A percentile compares a stretch with the other conserved stretches of the same genome.
Evolutionary conservation across 2,797 vertebrate genomes (phyloP).

Genomic region (Erpetoichthys calabaricus): DNA sequence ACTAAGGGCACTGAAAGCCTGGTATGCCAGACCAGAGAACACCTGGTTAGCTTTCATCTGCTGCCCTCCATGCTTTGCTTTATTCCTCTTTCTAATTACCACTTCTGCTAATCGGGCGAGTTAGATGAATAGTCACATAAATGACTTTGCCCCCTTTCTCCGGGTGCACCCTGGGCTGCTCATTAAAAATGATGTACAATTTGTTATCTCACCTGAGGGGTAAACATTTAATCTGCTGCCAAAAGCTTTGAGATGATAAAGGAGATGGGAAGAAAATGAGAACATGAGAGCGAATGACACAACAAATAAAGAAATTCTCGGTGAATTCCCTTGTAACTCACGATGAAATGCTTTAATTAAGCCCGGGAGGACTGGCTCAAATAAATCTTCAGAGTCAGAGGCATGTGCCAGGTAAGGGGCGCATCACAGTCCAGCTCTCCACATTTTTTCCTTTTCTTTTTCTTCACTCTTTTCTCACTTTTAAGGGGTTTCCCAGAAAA

Average conservation of each 20-base stretch:
- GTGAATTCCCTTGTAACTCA: constrained; percentile 10
- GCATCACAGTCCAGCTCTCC: not conserved
- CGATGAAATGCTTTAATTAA: constrained; percentile 5
- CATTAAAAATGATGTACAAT: constrained; percentile 25
- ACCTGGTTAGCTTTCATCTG: constrained; percentile 4
- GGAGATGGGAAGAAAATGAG: not conserved
- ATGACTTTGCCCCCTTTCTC: constrained; percentile 19
- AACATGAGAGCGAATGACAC: not conserved
- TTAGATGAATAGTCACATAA: constrained; percentile 20
- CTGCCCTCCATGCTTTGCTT: not conserved
- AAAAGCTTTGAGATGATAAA: constrained; percentile 4
- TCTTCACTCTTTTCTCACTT: too few relatives aligned
- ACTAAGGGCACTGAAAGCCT: too few relatives aligned
- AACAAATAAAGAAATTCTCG: not conserved
- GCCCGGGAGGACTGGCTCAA: not conserved
- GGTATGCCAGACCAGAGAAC: not conserved
- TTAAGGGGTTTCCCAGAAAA: not conserved
- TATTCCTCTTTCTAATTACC: constrained; percentile 18
- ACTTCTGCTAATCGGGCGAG: constrained; percentile 20
- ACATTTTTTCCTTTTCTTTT: too few relatives aligned
- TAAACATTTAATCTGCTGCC: constrained; percentile 10
- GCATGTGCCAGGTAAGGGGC: not conserved
- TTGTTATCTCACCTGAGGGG: constrained; percentile 14
- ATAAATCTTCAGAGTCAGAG: not conserved
- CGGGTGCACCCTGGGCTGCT: constrained; percentile 17